Evolutionary conservation across 1,140 invertebrate genomes (phyloP), one percentile per base, ranked within the genome.

Genomic region (Wasmannia auropunctata): DNA sequence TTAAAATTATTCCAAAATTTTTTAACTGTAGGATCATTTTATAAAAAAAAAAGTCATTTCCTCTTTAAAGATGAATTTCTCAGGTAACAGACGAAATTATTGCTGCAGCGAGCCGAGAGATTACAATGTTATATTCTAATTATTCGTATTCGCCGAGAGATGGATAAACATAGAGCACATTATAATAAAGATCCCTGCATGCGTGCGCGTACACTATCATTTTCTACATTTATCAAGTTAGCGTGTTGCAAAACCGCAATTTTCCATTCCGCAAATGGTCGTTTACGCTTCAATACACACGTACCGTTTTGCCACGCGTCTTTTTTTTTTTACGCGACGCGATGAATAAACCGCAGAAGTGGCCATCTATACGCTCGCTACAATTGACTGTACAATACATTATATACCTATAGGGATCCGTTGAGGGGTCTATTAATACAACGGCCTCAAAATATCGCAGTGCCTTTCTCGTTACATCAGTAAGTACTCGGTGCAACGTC

Each of bases 161-260:
- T 46, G 51, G 37, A 58, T 60, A 74, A 83, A 72, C 67, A 34
- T 46, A 43, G 14, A 72, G 31, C 28, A 7, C n/a, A n/a, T n/a
- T 46, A 46, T 22, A 72, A 70, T 72, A 31, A 43, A 58, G 67
- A 70, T 72, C 3, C 49, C 6, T 19, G 34, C 37, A 16, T 72
- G 65, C 65, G 79, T 60, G 46, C 76, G 62, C 69, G n/a, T 83
- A 60, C 51, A 19, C 37, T 83, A 60, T 74, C 74, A 74, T 46
- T 83, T n/a, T 22, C 14, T 28, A 72, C 51, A 74, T 83, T 83
- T 83, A 83, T 83, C 79, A 83, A 25, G 51, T 70, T 83, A 83
- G 79, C 79, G 51, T 83, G 79, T 72, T 72, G 51, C 67, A 72
- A n/a, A 81, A 72, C 51, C 51, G 5, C 69, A 72, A 83, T 83